Base-by-base conservation (phyloP, 1,140 invertebrate genomes). In the Heliconius hewitsoni region DNA sequence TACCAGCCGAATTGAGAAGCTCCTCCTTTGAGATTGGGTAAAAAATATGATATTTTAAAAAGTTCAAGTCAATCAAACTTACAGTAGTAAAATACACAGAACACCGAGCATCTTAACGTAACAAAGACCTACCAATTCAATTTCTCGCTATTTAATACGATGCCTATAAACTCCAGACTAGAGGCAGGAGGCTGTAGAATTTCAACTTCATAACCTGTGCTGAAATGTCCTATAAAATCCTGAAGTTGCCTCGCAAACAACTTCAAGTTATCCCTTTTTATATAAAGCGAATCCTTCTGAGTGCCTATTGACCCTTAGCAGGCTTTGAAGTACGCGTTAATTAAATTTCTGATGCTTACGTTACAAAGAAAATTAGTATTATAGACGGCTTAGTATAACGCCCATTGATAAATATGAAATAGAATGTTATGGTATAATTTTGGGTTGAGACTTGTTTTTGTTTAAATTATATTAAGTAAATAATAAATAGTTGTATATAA, bases 301-400 rank as follows among this genome's bases (percentile, higher is more conserved):
- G 76, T 50, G 60, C 71, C 76, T 81, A 77, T 81, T 81, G 75
- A 81, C 80, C 76, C 75, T 74, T 72, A 34, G 30, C 76, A 16
- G 71, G 73, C 80, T 81, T 81, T 77, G 80, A 81, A 81, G 76
- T 81, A 73, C 27, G 46, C 71, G 72, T 81, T 81, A 81, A 81
- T 81, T 81, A 81, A 81, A 81, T 81, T 81, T 81, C 80, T 74
- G 76, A 76, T 81, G 71, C 72, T 81, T 81, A 77, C 60, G 71
- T 81, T 81, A 77, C 80, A 81, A 81, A 81, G 76, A 74, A 81
- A 80, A 81, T 81, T 73, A 70, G 76, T 39, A 81, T 74, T 77
- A 74, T 74, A 55, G 73, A 77, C 34, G 34, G 71, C n/a, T 71
- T 71, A 39, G 71, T 71, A 39, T 66, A 66, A 27, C 27, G 60